phyloP scores from a whole-genome alignment of 1,140 invertebrate genomes.

The Diabrotica undecimpunctata region DNA sequence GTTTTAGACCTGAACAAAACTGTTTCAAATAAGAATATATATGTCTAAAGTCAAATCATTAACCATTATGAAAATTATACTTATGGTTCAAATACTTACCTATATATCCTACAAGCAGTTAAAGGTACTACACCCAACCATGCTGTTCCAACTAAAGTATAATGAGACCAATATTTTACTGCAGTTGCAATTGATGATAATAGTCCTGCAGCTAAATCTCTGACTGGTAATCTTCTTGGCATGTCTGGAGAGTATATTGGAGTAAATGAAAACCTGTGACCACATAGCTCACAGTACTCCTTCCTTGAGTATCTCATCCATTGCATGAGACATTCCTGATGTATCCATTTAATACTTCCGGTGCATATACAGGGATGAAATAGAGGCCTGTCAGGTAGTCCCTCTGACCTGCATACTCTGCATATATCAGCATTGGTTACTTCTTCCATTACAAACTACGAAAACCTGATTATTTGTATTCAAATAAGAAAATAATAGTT shows the following conservation, averaged over 20 bases:
- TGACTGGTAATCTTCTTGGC: slow-evolving; percentile 90
- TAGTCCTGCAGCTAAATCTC: slow-evolving; percentile 77
- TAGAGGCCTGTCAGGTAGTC: slow-evolving; percentile 59
- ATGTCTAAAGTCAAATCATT: too few relatives aligned
- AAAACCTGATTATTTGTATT: too few relatives aligned
- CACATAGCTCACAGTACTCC: slow-evolving; percentile 98
- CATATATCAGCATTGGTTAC: slow-evolving; percentile 76
- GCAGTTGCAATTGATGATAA: slow-evolving; percentile 86
- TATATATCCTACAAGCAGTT: slow-evolving; percentile 93
- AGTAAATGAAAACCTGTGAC: slow-evolving; percentile 95
- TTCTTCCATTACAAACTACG: slow-evolving; percentile 40
- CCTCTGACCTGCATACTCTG: slow-evolving; percentile 95
- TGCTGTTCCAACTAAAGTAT: slow-evolving; percentile 91
- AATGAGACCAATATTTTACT: slow-evolving; percentile 94
- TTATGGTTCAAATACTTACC: slow-evolving; percentile 46
- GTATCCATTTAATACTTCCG: slow-evolving; percentile 98
- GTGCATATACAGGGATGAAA: slow-evolving; percentile 99
- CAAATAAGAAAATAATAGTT: too few relatives aligned
- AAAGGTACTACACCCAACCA: slow-evolving; percentile 97
- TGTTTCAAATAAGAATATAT: too few relatives aligned
- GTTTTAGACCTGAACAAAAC: too few relatives aligned
- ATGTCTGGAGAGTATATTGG: slow-evolving; percentile 99
- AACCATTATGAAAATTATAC: not conserved
- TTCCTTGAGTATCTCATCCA: slow-evolving; percentile 95
- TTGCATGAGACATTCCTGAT: slow-evolving; percentile 87